phyloP scores from a whole-genome alignment of 2,113 vertebrate genomes.

The Anguilla rostrata region DNA sequence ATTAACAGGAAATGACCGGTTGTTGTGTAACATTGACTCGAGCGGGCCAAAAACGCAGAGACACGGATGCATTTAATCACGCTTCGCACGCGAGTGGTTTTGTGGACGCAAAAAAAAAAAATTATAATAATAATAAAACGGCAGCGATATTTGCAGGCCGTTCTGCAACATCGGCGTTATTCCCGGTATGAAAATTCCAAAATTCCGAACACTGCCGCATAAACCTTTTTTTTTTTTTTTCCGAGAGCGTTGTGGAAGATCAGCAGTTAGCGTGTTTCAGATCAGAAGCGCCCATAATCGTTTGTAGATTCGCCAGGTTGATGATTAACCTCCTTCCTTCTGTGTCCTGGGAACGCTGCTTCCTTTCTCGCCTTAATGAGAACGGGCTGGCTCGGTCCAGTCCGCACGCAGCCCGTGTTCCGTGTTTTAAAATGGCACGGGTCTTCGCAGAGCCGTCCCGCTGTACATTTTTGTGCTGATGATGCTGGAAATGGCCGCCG shows the following conservation, averaged over 20 bases:
- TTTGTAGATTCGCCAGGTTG: not conserved
- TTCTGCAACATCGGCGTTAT: no score
- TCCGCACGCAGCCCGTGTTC: not conserved
- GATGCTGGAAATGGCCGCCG: not conserved
- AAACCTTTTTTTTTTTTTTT: not conserved
- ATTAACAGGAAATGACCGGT: no score
- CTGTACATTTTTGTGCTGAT: not conserved
- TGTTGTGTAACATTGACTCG: no score
- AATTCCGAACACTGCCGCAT: no score
- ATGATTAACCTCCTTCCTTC: not conserved
- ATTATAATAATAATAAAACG: no score
- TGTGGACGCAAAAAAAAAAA: no score
- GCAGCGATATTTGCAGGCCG: no score
- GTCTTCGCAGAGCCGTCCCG: not conserved
- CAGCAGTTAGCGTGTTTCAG: not conserved
- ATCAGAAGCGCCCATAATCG: not conserved
- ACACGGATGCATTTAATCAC: not conserved
- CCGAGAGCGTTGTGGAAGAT: not conserved
- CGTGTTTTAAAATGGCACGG: not conserved
- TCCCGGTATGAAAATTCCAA: not conserved
- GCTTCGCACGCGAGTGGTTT: not conserved
- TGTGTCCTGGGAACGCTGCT: not conserved
- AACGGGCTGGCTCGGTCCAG: not conserved
- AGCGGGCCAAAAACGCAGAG: no score
- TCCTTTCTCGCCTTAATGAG: not conserved